These are phyloP conservation scores for Ibycter americanus DNA, from an alignment of 2,797 vertebrate genomes.

Conservation along the genomic window DNA sequence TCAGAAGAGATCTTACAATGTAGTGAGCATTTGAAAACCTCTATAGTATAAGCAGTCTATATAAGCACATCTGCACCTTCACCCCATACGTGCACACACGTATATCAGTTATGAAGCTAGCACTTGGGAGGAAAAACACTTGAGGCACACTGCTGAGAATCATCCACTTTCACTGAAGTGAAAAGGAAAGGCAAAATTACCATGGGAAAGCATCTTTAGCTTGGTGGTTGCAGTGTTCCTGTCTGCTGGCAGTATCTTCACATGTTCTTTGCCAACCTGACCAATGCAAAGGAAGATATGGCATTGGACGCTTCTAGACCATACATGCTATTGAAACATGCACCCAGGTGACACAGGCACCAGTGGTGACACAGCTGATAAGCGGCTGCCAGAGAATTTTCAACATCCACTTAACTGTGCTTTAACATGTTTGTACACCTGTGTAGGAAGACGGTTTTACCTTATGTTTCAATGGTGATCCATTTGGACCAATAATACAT, in stretches of 20 bases:
- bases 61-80: rapidly evolving
- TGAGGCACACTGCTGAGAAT: background rate
- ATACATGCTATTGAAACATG: rapidly evolving
- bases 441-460: background rate
- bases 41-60: too few relatives aligned
- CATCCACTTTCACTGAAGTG: background rate
- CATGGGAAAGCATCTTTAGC: background rate
- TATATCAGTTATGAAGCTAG: background rate
- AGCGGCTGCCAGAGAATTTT: background rate
- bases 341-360: background rate
- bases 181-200: background rate
- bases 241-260: background rate
- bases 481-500: background rate
- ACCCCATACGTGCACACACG: rapidly evolving
- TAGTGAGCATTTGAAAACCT: background rate
- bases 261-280: background rate
- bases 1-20: background rate
- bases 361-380: background rate
- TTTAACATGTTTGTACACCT: background rate
- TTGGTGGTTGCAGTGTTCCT: background rate
- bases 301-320: background rate
- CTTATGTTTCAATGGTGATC: background rate
- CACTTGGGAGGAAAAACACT: background rate
- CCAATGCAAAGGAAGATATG: background rate
- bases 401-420: background rate